These are phyloP conservation scores for Adela reaumurella DNA, from an alignment of 2,888 invertebrate genomes.

Conservation along the genomic window DNA sequence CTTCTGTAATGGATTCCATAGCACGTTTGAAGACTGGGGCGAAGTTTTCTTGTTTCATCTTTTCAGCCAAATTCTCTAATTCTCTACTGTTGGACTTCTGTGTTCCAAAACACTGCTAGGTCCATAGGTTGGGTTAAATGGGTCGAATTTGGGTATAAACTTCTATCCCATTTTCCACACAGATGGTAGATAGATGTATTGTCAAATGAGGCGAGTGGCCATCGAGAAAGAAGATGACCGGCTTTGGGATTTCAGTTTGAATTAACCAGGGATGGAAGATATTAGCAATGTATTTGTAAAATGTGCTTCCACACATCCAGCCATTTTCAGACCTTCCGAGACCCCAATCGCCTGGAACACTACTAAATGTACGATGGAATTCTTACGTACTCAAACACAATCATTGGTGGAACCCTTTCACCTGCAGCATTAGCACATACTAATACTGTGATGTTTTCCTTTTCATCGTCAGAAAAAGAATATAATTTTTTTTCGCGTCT, in stretches of 20 bases:
- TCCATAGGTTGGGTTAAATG: slow-evolving; percentile 7
- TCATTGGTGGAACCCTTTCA: slow-evolving; percentile 3
- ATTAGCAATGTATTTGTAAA: slow-evolving; percentile 4
- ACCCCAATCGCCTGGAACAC: slow-evolving; percentile 4
- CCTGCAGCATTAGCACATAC: neutral
- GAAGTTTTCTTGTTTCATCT: no score
- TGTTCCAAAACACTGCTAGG: neutral
- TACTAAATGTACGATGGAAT: slow-evolving; percentile 2
- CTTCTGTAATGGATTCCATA: neutral
- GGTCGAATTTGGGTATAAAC: slow-evolving; percentile 10
- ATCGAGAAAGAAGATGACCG: slow-evolving; percentile 4
- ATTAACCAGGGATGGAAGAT: slow-evolving; percentile 4
- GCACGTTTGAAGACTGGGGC: no score
- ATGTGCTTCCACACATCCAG: slow-evolving; percentile 4
- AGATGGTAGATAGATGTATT: slow-evolving; percentile 4
- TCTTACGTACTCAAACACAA: slow-evolving; percentile 4
- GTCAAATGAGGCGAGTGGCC: slow-evolving; percentile 11
- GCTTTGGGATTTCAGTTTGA: slow-evolving; percentile 4
- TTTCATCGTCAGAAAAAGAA: neutral
- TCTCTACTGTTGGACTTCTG: slow-evolving; percentile 6
- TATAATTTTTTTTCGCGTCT: neutral
- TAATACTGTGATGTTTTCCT: no score
- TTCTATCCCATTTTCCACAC: slow-evolving; percentile 4
- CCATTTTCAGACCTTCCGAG: slow-evolving; percentile 4
- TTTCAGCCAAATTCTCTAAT: slow-evolving; percentile 4